Evolutionary conservation across 2,888 invertebrate genomes (phyloP), one percentile per base, ranked within the genome.

Genomic region (Calameuta idolon): DNA sequence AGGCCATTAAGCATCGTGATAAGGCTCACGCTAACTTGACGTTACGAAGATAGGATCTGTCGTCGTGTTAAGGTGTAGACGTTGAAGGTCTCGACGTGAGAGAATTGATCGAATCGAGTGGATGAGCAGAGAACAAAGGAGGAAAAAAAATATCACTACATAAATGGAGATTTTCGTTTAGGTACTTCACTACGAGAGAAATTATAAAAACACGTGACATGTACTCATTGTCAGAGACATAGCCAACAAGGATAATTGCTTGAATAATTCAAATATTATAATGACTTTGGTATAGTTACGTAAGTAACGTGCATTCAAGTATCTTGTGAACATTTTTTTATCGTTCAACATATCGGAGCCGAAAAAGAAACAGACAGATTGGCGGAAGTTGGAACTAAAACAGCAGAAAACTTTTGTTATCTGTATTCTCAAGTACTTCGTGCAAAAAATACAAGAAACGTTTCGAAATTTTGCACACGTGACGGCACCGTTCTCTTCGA

Each of bases 1-100:
- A 73, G 76, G n/a, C 75, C 73, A 34, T 35, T 40, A 76, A 1
- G 71, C 82, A 55, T 55, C 11, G 74, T 12, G 89, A 89, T 89
- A 89, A 88, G 84, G 78, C 80, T 85, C 89, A 89, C 89, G 89
- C 88, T 81, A 89, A 86, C 82, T 74, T 74, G 80, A 81, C 88
- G 86, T 89, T 89, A 86, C 12, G 30, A 35, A 30, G 78, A 78
- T 78, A 33, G 4, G 68, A 78, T 78, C 76, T 69, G 75, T 55
- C 30, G 30, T 34, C 33, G 76, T 76, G 76, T 73, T 75, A 78
- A 78, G 76, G 78, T 76, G 78, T 34, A 40, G 78, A 76, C 75
- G 23, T 73, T 35, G 33, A 31, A 33, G 30, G 71, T 69, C 73
- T 55, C 55, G 55, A 55, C 23, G 55, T 9, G 15, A 23, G 23